Conservation (phyloP, 2,113 vertebrate genomes). For the Falcunculus frontatus region DNA sequence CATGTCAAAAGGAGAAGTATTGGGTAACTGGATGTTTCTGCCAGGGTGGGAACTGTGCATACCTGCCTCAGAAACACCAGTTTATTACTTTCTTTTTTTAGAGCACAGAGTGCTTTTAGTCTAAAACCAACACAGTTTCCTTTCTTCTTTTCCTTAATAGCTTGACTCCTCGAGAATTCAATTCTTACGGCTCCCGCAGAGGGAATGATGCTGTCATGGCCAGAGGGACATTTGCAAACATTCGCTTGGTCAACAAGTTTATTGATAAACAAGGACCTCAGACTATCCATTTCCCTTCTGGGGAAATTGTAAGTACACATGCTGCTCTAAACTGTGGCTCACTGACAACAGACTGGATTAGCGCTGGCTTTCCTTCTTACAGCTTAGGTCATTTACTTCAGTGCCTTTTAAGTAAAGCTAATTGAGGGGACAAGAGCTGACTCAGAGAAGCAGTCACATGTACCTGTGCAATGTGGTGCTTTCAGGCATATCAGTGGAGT, state of each 20-base stretch:
- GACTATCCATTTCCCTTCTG: constrained; percentile 87
- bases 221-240: constrained; percentile 95
- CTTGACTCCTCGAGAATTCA: constrained; percentile 88
- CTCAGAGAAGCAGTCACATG: background rate
- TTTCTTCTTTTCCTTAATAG: constrained; percentile 58
- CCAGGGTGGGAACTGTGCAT: background rate
- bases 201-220: constrained; percentile 96
- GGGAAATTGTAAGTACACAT: constrained; percentile 79
- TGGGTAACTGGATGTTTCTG: background rate
- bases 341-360: background rate
- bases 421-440: background rate
- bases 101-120: background rate
- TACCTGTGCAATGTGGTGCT: background rate
- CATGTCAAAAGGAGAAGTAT: background rate
- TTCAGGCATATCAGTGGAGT: background rate
- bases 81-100: background rate
- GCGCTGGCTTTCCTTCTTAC: background rate
- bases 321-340: background rate
- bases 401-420: background rate
- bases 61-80: background rate
- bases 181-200: constrained; percentile 94
- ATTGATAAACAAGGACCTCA: constrained; percentile 90
- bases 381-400: background rate
- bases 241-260: constrained; percentile 94
- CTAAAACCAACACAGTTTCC: background rate